Evolutionary conservation across 2,888 invertebrate species (phyloP).

Genomic region (Operophtera brumata): DNA sequence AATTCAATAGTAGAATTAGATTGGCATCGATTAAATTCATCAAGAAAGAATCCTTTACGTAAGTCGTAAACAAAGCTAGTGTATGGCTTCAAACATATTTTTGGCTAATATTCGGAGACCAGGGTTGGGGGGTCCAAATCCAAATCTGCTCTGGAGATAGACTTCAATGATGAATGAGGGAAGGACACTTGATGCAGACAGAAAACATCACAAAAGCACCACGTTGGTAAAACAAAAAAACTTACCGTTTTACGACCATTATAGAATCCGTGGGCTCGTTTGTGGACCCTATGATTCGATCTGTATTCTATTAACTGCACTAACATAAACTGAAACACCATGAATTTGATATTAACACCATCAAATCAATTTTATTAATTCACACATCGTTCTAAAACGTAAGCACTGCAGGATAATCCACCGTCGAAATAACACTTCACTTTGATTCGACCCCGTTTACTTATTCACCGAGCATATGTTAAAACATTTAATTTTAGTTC

Average conservation of each 20-base stretch:
- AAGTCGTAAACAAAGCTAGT: slow-evolving; percentile 6
- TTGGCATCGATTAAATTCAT: too few species aligned
- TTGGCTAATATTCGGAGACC: too few species aligned
- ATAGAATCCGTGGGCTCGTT: slow-evolving; percentile 80
- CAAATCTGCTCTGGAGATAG: background rate
- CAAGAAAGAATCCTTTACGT: background rate
- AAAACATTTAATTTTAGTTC: too few species aligned
- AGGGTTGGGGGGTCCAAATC: too few species aligned
- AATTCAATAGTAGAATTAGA: too few species aligned
- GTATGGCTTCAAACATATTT: background rate
- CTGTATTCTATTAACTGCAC: slow-evolving; percentile 71
- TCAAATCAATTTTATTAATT: slow-evolving; percentile 69
- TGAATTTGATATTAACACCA: slow-evolving; percentile 73
- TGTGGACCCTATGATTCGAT: slow-evolving; percentile 80
- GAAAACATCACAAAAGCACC: slow-evolving; percentile 24
- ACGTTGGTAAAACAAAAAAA: slow-evolving; percentile 43
- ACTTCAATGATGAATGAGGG: background rate
- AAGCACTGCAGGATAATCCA: slow-evolving; percentile 70
- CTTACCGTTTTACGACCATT: slow-evolving; percentile 82
- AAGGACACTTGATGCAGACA: background rate
- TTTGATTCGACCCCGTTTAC: too few species aligned
- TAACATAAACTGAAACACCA: slow-evolving; percentile 72
- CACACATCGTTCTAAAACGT: slow-evolving; percentile 78
- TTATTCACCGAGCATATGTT: too few species aligned
- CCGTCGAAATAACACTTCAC: slow-evolving; percentile 69